Evolutionary conservation across 2,888 invertebrate genomes (phyloP).

Genomic region (Ceraclea dissimilis): DNA sequence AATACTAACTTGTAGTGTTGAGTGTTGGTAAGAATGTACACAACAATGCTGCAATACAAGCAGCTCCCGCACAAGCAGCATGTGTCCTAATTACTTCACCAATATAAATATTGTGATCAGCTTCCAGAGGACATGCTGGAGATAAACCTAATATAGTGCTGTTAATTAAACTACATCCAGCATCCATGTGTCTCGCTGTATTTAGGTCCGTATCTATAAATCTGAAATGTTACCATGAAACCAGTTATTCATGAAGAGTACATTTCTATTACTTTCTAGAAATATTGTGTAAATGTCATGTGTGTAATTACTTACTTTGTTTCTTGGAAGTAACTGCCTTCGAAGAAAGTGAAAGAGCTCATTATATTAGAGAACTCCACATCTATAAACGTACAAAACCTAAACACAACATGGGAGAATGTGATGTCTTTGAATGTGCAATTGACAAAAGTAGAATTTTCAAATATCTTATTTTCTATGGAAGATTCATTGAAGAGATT

Average conservation of each 20-base stretch:
- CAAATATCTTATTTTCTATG: slow-evolving; percentile 57
- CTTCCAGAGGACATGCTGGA: slow-evolving; percentile 41
- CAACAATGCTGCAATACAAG: slow-evolving; percentile 38
- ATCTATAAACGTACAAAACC: slow-evolving; percentile 61
- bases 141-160: slow-evolving; percentile 42
- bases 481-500: slow-evolving; percentile 49
- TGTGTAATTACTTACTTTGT: slow-evolving; percentile 45
- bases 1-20: slow-evolving; percentile 12
- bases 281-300: background rate
- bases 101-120: slow-evolving; percentile 53
- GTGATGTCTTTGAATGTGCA: slow-evolving; percentile 61
- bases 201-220: slow-evolving; percentile 69
- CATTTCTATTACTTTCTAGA: background rate
- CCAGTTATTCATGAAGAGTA: background rate
- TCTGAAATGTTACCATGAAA: slow-evolving; percentile 33
- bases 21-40: slow-evolving; percentile 34
- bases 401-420: slow-evolving; percentile 64
- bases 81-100: slow-evolving; percentile 40
- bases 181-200: slow-evolving; percentile 41
- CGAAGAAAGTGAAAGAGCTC: slow-evolving; percentile 61
- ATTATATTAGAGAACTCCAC: slow-evolving; percentile 64
- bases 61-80: slow-evolving; percentile 36
- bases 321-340: slow-evolving; percentile 52
- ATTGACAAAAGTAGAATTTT: slow-evolving; percentile 51
- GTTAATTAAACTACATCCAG: slow-evolving; percentile 46